Conservation (phyloP, 2,888 invertebrate species). For the Hypomecis atomaria region DNA sequence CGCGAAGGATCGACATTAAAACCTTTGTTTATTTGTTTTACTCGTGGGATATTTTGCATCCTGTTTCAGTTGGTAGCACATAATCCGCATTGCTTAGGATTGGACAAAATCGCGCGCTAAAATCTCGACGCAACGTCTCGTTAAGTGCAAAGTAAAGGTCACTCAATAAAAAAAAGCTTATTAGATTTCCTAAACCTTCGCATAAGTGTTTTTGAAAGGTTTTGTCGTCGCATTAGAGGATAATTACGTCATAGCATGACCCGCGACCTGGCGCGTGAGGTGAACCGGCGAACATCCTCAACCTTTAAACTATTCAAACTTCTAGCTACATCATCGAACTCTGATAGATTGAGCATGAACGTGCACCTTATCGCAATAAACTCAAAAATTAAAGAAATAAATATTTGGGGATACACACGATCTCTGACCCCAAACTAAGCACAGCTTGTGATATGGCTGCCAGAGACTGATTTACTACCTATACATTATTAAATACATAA, state of each 20-base stretch:
- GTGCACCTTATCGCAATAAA: slow-evolving; percentile 19
- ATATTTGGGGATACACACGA: no score
- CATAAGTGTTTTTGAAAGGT: slow-evolving; percentile 57
- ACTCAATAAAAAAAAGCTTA: slow-evolving; percentile 15
- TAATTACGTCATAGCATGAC: slow-evolving; percentile 68
- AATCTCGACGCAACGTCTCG: slow-evolving; percentile 2
- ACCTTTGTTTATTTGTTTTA: slow-evolving; percentile 29
- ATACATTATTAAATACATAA: no score
- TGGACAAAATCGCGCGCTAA: slow-evolving; percentile 2
- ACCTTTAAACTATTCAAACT: slow-evolving; percentile 72
- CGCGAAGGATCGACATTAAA: slow-evolving; percentile 25
- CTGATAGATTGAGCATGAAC: slow-evolving; percentile 31
- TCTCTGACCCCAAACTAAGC: no score
- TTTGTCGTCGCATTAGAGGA: slow-evolving; percentile 46
- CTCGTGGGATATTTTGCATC: slow-evolving; percentile 20
- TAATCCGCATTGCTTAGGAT: background rate
- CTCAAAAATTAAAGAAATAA: no score
- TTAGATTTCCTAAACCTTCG: slow-evolving; percentile 49
- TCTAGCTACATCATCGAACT: slow-evolving; percentile 54
- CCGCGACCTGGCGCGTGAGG: slow-evolving; percentile 54
- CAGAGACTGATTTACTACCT: no score
- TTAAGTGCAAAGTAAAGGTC: slow-evolving; percentile 27
- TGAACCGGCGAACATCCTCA: slow-evolving; percentile 67
- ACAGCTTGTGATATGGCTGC: no score
- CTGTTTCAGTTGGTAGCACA: slow-evolving; percentile 23